phyloP scores from a whole-genome alignment of 2,888 invertebrate genomes.

The Teinopalpus imperialis region DNA sequence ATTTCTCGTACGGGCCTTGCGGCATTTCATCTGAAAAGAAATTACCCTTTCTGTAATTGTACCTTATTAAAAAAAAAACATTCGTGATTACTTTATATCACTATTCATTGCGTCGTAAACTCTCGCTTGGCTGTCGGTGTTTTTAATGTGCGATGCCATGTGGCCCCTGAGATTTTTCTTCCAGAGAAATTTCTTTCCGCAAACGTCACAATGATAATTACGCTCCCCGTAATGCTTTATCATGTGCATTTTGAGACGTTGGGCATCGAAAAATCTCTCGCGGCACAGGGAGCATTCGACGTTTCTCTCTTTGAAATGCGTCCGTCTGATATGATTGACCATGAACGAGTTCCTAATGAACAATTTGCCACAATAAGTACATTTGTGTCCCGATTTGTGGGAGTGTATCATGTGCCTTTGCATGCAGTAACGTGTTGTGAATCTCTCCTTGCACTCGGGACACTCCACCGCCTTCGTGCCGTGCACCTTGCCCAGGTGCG shows the following conservation, averaged over 20 bases:
- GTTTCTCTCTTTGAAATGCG: slow-evolving; percentile 64
- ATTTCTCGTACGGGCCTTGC: slow-evolving; percentile 50
- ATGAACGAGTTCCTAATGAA: slow-evolving; percentile 60
- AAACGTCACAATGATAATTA: slow-evolving; percentile 80
- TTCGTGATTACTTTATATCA: slow-evolving; percentile 11
- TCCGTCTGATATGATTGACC: slow-evolving; percentile 55
- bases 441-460: slow-evolving; percentile 53
- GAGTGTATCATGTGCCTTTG: slow-evolving; percentile 50
- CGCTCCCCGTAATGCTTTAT: slow-evolving; percentile 73
- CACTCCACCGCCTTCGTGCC: slow-evolving; percentile 52
- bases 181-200: slow-evolving; percentile 79
- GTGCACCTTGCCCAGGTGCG: slow-evolving; percentile 53
- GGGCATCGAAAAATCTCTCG: slow-evolving; percentile 55
- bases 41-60: slow-evolving; percentile 55
- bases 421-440: slow-evolving; percentile 53
- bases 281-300: slow-evolving; percentile 56
- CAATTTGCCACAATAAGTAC: slow-evolving; percentile 51
- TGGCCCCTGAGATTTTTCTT: slow-evolving; percentile 82
- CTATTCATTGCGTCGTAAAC: slow-evolving; percentile 1
- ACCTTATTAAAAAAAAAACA: slow-evolving; percentile 27
- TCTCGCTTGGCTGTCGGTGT: slow-evolving; percentile 18
- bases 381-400: slow-evolving; percentile 57
- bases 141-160: slow-evolving; percentile 55
- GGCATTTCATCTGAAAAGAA: slow-evolving; percentile 68
- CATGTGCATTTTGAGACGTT: slow-evolving; percentile 64